Conservation (phyloP, 2,888 invertebrate genomes). For the Drosophila seclusa region DNA sequence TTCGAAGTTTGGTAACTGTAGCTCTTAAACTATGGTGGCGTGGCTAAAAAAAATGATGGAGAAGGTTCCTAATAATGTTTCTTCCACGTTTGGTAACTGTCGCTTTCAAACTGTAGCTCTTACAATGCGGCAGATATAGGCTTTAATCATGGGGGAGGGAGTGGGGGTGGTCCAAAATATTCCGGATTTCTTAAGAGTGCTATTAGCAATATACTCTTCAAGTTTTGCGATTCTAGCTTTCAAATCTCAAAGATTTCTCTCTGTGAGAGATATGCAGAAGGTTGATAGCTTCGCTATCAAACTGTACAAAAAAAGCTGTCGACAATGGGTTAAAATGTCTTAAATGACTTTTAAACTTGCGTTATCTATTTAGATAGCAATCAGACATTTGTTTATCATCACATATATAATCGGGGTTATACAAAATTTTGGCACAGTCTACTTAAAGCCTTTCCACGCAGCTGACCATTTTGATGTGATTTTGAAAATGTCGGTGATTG, state of each 20-base stretch:
- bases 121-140: not conserved
- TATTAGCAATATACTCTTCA: not conserved
- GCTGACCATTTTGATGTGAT: not conserved
- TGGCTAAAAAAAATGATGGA: too few relatives aligned
- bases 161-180: not conserved
- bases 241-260: too few relatives aligned
- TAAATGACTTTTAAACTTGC: not conserved
- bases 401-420: not conserved
- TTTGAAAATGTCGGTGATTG: constrained; percentile 37
- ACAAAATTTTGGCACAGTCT: not conserved
- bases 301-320: not conserved
- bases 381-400: not conserved
- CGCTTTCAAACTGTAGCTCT: not conserved
- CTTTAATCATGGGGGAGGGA: not conserved
- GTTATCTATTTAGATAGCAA: not conserved
- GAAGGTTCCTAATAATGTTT: not conserved
- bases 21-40: too few relatives aligned
- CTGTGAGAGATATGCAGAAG: too few relatives aligned
- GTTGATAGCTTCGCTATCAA: too few relatives aligned
- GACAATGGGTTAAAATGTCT: not conserved
- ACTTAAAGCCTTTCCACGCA: not conserved
- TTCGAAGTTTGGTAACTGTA: too few relatives aligned
- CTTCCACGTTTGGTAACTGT: not conserved
- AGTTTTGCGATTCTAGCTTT: not conserved
- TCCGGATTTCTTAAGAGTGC: not conserved